These are phyloP conservation scores for Eilema sororculum DNA, from an alignment of 2,888 invertebrate genomes.

Conservation along the genomic window DNA sequence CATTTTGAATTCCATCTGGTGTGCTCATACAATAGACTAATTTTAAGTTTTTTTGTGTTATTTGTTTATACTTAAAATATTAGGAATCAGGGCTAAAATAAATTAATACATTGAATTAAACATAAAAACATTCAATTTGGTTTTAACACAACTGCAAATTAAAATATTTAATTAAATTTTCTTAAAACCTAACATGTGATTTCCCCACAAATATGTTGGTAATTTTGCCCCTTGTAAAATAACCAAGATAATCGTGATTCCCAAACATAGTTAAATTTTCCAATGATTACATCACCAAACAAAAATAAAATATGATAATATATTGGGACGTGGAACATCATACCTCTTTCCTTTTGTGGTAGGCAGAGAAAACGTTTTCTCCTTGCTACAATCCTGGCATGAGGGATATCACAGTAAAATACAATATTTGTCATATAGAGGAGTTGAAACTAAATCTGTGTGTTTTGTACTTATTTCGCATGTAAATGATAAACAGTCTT, in stretches of 20 bases:
- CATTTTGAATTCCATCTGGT: conserved; percentile 34
- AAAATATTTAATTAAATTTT: not conserved
- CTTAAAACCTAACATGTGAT: not conserved
- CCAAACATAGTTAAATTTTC: not conserved
- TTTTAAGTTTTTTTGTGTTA: conserved; percentile 32
- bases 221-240: no score
- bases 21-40: conserved; percentile 38
- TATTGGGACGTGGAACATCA: not conserved
- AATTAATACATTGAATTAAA: conserved; percentile 22
- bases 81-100: conserved; percentile 25
- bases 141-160: not conserved
- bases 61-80: conserved; percentile 26
- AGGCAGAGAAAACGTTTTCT: no score
- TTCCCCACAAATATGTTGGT: not conserved
- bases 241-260: not conserved
- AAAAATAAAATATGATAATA: not conserved
- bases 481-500: not conserved
- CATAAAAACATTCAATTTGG: conserved; percentile 8
- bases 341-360: no score
- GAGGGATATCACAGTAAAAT: not conserved
- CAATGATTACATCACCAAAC: not conserved
- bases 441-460: not conserved
- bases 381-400: no score
- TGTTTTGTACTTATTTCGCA: conserved; percentile 21
- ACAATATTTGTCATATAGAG: conserved; percentile 1